Percentiles rank a stretch among this genome's conserved stretches.
These are phyloP conservation scores for Neotoxoptera formosana DNA, from an alignment of 1,140 invertebrate species.

Conservation along the genomic window DNA sequence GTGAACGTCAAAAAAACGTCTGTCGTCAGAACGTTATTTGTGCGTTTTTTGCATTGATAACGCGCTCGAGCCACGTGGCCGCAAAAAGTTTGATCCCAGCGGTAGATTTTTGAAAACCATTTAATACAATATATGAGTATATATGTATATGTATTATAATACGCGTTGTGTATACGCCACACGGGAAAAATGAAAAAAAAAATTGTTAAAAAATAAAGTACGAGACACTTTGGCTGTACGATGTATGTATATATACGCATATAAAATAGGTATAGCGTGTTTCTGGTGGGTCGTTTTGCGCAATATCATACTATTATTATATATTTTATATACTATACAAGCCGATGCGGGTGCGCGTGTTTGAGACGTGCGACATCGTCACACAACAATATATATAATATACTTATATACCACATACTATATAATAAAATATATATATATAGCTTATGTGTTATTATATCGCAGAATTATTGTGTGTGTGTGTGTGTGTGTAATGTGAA, in stretches of 20 bases:
- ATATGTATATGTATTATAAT: not conserved
- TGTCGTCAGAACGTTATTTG: not conserved
- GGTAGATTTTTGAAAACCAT: not conserved
- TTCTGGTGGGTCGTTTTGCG: not conserved
- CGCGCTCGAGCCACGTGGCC: not conserved
- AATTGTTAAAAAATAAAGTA: not conserved
- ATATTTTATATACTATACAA: not conserved
- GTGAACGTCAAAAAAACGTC: not conserved
- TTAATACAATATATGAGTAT: not conserved
- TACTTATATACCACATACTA: no score
- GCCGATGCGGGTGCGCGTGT: not conserved
- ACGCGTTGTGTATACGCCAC: no score
- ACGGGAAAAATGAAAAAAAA: not conserved
- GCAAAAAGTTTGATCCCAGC: not conserved
- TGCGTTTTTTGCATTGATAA: not conserved
- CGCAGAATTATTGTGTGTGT: not conserved
- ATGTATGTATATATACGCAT: no score
- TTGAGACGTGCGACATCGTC: not conserved
- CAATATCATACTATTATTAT: conserved; percentile 5
- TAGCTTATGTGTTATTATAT: not conserved
- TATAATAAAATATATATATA: no score
- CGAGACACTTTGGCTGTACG: not conserved
- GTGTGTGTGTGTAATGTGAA: no score
- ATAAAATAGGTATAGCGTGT: not conserved
- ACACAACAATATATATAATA: not conserved